phyloP scores from a whole-genome alignment of 2,113 vertebrate species.

The Macaca fascicularis region DNA sequence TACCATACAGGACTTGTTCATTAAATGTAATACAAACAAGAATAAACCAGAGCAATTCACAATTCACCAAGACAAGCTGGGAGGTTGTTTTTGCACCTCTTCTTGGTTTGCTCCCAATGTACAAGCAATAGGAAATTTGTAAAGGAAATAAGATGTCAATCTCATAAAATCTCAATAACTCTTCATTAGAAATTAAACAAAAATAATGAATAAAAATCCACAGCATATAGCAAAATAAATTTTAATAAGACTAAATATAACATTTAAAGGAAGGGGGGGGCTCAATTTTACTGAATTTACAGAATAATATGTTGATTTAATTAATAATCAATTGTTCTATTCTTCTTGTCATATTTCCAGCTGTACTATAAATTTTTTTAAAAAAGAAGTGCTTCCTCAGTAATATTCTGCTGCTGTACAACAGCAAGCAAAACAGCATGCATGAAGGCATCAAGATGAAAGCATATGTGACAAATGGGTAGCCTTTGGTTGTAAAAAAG shows the following conservation, averaged over 20 bases:
- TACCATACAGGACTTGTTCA: neutral
- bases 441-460: neutral
- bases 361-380: neutral
- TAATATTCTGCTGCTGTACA: neutral
- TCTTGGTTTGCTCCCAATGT: neutral
- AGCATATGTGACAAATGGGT: neutral
- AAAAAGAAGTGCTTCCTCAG: neutral
- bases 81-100: neutral
- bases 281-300: neutral
- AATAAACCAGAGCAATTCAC: neutral
- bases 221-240: neutral
- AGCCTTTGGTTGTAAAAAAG: too few species aligned
- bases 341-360: neutral
- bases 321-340: neutral
- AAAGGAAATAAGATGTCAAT: neutral
- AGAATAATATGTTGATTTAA: neutral
- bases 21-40: neutral
- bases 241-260: neutral
- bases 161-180: slow-evolving; percentile 13
- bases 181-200: neutral
- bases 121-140: neutral
- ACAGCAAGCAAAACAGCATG: neutral
- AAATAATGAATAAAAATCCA: neutral
- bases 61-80: neutral
- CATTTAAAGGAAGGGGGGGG: neutral